Evolutionary conservation across 2,888 invertebrate genomes (phyloP), one percentile per base, ranked within the genome.

Genomic region (Stenurella melanura): DNA sequence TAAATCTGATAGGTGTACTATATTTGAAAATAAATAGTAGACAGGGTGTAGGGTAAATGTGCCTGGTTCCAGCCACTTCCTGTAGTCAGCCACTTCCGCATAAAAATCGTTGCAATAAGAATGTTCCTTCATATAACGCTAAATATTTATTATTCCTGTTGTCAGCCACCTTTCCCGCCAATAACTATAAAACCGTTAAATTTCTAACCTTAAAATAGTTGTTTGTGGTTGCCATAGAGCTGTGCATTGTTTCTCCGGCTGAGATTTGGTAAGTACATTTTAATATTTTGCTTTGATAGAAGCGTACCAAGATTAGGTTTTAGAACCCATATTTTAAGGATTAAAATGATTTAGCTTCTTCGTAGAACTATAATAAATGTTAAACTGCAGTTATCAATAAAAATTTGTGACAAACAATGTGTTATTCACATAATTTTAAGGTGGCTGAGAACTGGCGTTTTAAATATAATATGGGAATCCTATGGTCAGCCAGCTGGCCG

Each of bases 101-200:
- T 34, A 38, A 57, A 58, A 38, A 70, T 58, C 26, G 38, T 34
- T 58, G 42, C 21, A 70, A 58, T 70, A 58, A 34, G 58, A 34
- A 56, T 38, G 58, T 70, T 57, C 34, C 38, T 58, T 58, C 2
- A 58, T 58, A 58, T 58, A 58, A 58, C 58, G 18, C 58, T 58
- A 58, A 58, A 58, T 58, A 58, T 58, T 57, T 57, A 57, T 57
- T 57, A 57, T 57, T 69, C 69, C 57, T 69, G 57, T 34, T 34
- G 57, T 57, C 69, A 69, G 69, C 69, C 69, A 69, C 69, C 69
- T 30, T 69, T 69, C 58, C 58, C 57, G 57, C 69, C 57, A 58
- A 58, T 69, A 57, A 69, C 30, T 50, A 21, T 58, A 57, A 38
- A 57, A 57, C 26, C 58, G 57, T 57, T 69, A 54, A 30, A 57